A percentile compares a stretch with the other conserved stretches of the same genome.
Conservation (phyloP, 2,113 vertebrate genomes). For the Solea senegalensis region DNA sequence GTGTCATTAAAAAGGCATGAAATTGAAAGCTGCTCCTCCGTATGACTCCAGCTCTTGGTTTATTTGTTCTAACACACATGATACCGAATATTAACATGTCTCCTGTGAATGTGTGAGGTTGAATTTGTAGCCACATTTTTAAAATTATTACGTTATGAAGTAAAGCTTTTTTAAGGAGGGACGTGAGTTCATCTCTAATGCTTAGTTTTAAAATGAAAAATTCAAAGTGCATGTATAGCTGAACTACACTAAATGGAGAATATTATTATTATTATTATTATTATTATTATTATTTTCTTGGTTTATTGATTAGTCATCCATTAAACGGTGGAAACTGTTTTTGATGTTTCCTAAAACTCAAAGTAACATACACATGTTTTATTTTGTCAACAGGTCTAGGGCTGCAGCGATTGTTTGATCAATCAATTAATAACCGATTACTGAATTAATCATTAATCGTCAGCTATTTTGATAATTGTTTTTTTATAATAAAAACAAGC, state of each 20-base stretch:
- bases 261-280: too few species aligned
- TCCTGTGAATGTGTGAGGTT: neutral
- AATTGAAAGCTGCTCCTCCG: slow-evolving; percentile 61
- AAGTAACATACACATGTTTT: too few species aligned
- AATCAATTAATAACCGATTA: too few species aligned
- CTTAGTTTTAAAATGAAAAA: neutral
- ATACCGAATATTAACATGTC: neutral
- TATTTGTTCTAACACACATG: slow-evolving; percentile 18
- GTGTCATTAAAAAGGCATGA: slow-evolving; percentile 65
- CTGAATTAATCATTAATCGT: too few species aligned
- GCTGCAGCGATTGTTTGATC: too few species aligned
- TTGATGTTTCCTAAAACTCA: too few species aligned
- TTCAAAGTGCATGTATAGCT: neutral
- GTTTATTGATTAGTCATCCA: too few species aligned
- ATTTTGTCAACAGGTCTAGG: too few species aligned
- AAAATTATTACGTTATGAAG: neutral
- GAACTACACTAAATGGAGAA: neutral
- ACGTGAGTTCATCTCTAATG: neutral
- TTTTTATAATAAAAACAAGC: too few species aligned
- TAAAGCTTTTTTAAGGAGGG: neutral
- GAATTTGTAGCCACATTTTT: neutral
- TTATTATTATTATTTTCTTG: too few species aligned
- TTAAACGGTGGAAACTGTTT: too few species aligned
- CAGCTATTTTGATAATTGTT: too few species aligned
- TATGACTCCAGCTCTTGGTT: slow-evolving; percentile 51